Percentiles rank a stretch among this genome's conserved stretches.
Conservation (phyloP, 2,888 invertebrate genomes). For the Euphydryas editha region DNA sequence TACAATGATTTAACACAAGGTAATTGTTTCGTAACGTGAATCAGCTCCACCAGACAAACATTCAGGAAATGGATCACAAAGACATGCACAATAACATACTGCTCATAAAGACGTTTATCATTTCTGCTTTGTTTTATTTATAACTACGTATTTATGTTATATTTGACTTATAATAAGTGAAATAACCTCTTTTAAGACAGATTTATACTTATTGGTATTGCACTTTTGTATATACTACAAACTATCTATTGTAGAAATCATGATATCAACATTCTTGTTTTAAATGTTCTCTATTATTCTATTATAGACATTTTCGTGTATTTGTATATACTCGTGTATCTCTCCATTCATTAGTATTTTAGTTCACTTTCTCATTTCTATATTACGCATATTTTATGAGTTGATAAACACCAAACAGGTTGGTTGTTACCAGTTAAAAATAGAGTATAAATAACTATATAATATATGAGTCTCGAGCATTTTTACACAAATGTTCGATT, state of each 20-base stretch:
- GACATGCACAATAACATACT: slow-evolving; percentile 11
- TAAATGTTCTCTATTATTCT: not conserved
- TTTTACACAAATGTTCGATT: not conserved
- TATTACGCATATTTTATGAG: too few relatives aligned
- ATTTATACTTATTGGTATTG: not conserved
- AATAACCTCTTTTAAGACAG: not conserved
- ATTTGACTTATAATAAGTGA: not conserved
- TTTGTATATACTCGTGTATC: too few relatives aligned
- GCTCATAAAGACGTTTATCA: not conserved
- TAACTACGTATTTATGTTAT: not conserved
- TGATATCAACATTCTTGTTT: slow-evolving; percentile 12
- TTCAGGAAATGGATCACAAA: slow-evolving; percentile 24
- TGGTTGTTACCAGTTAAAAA: too few relatives aligned
- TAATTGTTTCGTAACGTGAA: slow-evolving; percentile 33
- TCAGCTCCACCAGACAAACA: slow-evolving; percentile 28
- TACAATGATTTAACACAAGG: slow-evolving; percentile 22
- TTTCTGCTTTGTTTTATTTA: slow-evolving; percentile 2
- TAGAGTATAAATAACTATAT: slow-evolving; percentile 16
- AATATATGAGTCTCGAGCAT: slow-evolving; percentile 17
- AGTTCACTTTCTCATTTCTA: too few relatives aligned
- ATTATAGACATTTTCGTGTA: too few relatives aligned
- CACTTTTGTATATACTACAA: too few relatives aligned
- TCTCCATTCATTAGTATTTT: too few relatives aligned
- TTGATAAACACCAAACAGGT: too few relatives aligned
- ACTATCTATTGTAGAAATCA: too few relatives aligned